Evolutionary conservation across 2,113 vertebrate species (phyloP).

Genomic region (Tauraco erythrolophus): DNA sequence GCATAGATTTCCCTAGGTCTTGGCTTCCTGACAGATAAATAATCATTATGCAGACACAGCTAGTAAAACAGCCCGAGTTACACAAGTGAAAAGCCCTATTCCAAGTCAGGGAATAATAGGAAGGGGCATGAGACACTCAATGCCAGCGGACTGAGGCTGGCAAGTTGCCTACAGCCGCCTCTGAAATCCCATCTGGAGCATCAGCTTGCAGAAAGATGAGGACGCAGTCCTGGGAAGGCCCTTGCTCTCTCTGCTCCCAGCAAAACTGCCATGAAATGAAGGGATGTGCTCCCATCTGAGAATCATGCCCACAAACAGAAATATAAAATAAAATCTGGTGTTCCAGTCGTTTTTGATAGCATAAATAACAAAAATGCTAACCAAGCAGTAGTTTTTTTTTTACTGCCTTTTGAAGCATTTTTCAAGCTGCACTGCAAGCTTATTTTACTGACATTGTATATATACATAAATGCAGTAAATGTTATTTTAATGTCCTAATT

Average conservation of each 20-base stretch:
- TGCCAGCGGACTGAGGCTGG: not conserved
- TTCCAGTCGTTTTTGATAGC: not conserved
- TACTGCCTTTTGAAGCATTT: not conserved
- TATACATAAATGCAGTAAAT: not conserved
- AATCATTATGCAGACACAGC: conserved; percentile 17
- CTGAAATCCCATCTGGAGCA: conserved; percentile 33
- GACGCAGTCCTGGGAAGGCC: not conserved
- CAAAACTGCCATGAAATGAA: not conserved
- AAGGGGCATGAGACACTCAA: not conserved
- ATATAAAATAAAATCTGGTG: not conserved
- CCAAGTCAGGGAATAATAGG: not conserved
- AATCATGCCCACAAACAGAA: not conserved
- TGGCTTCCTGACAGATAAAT: conserved; percentile 16
- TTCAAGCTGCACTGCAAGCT: not conserved
- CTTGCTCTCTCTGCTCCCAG: not conserved
- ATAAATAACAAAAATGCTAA: not conserved
- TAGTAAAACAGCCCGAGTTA: not conserved
- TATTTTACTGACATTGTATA: not conserved
- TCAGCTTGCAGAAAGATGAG: conserved; percentile 22
- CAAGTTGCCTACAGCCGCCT: not conserved
- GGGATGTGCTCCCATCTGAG: not conserved
- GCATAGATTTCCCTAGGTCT: not conserved
- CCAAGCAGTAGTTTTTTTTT: not conserved
- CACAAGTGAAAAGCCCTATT: conserved; percentile 20
- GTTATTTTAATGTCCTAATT: not conserved